phyloP scores from a whole-genome alignment of 2,113 vertebrate species.

The Chitala chitala region DNA sequence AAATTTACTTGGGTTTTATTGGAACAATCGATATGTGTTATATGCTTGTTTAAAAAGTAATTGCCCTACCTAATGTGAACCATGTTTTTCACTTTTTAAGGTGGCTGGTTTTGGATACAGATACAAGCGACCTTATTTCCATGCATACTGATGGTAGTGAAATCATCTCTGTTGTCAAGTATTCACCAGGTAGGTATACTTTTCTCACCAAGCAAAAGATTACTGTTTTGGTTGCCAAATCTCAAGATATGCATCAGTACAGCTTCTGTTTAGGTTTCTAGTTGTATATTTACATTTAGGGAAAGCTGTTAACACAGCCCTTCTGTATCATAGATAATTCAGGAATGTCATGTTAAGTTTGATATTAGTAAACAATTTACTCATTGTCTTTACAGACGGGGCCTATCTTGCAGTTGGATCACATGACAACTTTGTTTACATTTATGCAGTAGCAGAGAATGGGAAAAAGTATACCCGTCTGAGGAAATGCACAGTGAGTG shows the following conservation, averaged over 20 bases:
- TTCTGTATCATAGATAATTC: not conserved
- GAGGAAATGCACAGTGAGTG: constrained; percentile 70
- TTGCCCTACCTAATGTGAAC: not conserved
- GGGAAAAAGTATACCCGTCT: constrained; percentile 70
- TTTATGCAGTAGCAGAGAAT: constrained; percentile 72
- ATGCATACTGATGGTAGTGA: constrained; percentile 81
- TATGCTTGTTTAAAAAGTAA: not conserved
- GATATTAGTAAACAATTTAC: not conserved
- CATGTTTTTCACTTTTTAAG: constrained; percentile 48
- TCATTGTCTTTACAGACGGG: constrained; percentile 50
- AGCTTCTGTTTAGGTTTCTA: no score
- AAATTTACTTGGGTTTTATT: no score
- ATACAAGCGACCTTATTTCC: constrained; percentile 76
- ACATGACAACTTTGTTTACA: constrained; percentile 88
- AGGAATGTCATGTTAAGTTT: not conserved
- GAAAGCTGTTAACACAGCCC: no score
- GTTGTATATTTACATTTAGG: no score
- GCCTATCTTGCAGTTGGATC: constrained; percentile 72
- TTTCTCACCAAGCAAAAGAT: not conserved
- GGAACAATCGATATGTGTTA: no score
- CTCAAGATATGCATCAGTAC: not conserved
- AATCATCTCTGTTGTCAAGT: constrained; percentile 78
- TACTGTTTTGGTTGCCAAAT: no score
- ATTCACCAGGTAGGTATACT: constrained; percentile 72
- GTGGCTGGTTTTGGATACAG: constrained; percentile 84